Percentiles rank a stretch among this genome's conserved stretches.
Evolutionary conservation across 2,888 invertebrate genomes (phyloP).

Genomic region (Polymixis lichenea): DNA sequence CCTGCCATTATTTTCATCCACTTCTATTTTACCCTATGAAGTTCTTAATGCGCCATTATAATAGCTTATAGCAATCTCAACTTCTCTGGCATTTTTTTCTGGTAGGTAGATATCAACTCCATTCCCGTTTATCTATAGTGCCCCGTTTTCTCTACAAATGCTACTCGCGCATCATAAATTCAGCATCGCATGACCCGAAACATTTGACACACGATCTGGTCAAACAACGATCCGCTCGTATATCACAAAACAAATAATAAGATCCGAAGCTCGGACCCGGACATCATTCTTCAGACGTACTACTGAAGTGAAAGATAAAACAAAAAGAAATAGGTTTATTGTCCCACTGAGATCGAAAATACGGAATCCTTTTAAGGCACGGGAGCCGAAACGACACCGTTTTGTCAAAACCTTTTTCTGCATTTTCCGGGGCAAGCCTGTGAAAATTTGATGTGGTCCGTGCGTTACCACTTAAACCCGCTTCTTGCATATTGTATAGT

Average conservation of each 20-base stretch:
- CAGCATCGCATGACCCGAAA: conserved; percentile 46
- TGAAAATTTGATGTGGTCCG: conserved; percentile 79
- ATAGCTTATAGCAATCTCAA: background rate
- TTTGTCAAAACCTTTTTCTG: conserved; percentile 78
- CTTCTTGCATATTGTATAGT: conserved; percentile 72
- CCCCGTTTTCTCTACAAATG: background rate
- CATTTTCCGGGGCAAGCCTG: conserved; percentile 66
- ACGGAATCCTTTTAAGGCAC: conserved; percentile 78
- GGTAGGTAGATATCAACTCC: background rate
- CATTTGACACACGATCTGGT: conserved; percentile 62
- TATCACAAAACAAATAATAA: conserved; percentile 69
- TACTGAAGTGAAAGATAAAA: conserved; percentile 77
- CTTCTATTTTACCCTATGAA: background rate
- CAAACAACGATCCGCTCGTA: conserved; percentile 60
- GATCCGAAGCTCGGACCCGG: conserved; percentile 63
- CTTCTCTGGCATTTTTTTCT: background rate
- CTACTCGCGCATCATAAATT: conserved; percentile 25
- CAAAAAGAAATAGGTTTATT: conserved; percentile 82
- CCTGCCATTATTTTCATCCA: too few relatives aligned
- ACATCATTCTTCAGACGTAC: conserved; percentile 69
- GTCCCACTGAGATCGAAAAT: conserved; percentile 79
- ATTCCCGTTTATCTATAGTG: background rate
- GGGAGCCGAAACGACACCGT: conserved; percentile 72
- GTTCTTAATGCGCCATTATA: background rate
- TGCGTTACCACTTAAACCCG: conserved; percentile 73